These are phyloP conservation scores for Malurus melanocephalus DNA, from an alignment of 2,113 vertebrate species.

Conservation along the genomic window DNA sequence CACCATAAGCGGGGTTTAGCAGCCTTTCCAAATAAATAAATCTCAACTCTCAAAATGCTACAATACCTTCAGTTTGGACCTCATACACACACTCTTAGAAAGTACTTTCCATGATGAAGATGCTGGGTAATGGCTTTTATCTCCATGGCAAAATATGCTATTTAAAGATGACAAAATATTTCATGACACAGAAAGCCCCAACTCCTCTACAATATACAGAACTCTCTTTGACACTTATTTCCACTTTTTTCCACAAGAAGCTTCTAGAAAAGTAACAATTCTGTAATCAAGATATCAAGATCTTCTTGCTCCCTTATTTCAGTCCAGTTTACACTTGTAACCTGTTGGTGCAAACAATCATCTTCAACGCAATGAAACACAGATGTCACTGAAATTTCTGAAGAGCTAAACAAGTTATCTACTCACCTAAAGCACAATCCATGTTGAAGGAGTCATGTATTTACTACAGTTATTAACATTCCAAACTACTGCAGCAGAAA, in stretches of 20 bases:
- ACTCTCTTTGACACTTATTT: background rate
- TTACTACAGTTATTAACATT: background rate
- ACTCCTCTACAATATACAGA: background rate
- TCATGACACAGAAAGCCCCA: background rate
- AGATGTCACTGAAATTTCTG: background rate
- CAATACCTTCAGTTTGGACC: background rate
- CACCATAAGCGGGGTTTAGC: background rate
- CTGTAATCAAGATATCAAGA: background rate
- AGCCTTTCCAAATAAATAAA: background rate
- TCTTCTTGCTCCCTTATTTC: background rate
- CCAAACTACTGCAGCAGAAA: background rate
- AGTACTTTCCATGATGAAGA: background rate
- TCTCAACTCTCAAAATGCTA: background rate
- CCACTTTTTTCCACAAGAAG: background rate
- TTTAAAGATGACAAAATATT: background rate
- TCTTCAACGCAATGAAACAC: accelerated
- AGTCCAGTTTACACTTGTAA: background rate
- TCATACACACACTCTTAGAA: background rate
- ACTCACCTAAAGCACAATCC: background rate
- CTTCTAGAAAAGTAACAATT: background rate
- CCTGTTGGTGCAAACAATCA: background rate
- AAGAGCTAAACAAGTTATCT: background rate
- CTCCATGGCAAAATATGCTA: accelerated
- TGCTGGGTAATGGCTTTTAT: background rate
- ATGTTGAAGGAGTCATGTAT: background rate